These are phyloP conservation scores for Gallinago solitaria DNA, from an alignment of 2,797 vertebrate species.

Conservation along the genomic window DNA sequence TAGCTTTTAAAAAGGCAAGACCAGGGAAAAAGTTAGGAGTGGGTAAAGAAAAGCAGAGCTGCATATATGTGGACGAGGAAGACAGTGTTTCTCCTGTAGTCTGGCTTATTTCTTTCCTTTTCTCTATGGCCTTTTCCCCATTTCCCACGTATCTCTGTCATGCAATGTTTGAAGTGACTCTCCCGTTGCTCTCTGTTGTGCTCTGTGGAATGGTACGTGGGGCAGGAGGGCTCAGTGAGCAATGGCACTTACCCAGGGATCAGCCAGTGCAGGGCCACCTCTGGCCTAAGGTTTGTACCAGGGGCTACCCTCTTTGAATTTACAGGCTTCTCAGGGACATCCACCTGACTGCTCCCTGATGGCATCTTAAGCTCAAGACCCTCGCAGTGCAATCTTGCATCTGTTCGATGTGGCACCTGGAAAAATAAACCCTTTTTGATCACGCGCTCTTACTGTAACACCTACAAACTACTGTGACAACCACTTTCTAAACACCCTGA, in stretches of 20 bases:
- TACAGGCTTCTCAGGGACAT: background rate
- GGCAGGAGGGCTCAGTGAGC: background rate
- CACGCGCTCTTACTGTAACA: background rate
- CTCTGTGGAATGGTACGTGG: background rate
- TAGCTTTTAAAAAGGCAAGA: background rate
- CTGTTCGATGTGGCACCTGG: background rate
- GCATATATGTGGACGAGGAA: background rate
- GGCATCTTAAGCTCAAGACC: background rate
- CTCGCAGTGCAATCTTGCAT: background rate
- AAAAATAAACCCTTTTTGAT: background rate
- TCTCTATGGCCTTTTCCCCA: background rate
- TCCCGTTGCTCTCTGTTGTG: rapidly evolving
- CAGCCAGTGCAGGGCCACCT: background rate
- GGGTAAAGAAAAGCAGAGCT: background rate
- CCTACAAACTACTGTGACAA: background rate
- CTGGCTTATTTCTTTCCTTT: background rate
- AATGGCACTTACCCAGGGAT: background rate
- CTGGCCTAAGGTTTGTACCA: background rate
- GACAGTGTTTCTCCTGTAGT: background rate
- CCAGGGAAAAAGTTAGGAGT: background rate
- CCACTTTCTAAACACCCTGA: background rate
- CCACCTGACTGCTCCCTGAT: background rate
- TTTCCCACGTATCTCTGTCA: background rate
- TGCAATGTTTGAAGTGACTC: background rate
- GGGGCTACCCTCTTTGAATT: background rate